Evolutionary conservation across 2,888 invertebrate species (phyloP), one percentile per base, ranked within the genome.

Genomic region (Polydrusus tereticollis): DNA sequence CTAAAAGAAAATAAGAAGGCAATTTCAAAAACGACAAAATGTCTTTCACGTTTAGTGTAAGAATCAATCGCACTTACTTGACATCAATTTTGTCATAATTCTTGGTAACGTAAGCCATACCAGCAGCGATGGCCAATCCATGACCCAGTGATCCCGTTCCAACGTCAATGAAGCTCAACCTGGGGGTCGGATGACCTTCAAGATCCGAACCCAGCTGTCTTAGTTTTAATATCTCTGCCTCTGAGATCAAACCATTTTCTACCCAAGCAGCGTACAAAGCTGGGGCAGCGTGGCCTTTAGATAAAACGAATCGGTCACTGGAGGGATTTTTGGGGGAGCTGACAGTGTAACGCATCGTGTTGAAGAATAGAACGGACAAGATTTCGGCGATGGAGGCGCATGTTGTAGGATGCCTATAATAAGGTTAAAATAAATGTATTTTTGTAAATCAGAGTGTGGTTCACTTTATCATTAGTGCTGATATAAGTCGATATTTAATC

Each of bases 211-310:
- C 93, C 77, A 98, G 88, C 85, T 97, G 95, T 75, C 98, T 90
- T 63, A 98, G 89, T 82, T 97, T 95, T 77, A 98, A 87, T 77
- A 98, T 87, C 0, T 98, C 95, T 0, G 88, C 87, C 0, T 90
- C 88, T 0, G 96, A 94, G 86, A 98, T 95, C 0, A 97, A 90
- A 5, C 96, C 96, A 21, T 95, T 94, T 85, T 99, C 98, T 5
- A 97, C 97, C 98, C 98, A 99, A 10, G 98, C 99, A 70, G 98
- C 98, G 87, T 99, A 99, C 36, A 99, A 89, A 85, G 99, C 96
- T 1, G 99, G 99, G 20, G 98, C 97, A 16, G 99, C 98, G 87
- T 99, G 99, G 69, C 99, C 99, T 88, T 99, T 99, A 77, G 99
- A 99, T 55, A 99, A 89, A 70, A 99, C 90, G 85, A 99, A 97